These are phyloP conservation scores for Drosophila neotestacea DNA, from an alignment of 2,888 invertebrate genomes.

Conservation along the genomic window DNA sequence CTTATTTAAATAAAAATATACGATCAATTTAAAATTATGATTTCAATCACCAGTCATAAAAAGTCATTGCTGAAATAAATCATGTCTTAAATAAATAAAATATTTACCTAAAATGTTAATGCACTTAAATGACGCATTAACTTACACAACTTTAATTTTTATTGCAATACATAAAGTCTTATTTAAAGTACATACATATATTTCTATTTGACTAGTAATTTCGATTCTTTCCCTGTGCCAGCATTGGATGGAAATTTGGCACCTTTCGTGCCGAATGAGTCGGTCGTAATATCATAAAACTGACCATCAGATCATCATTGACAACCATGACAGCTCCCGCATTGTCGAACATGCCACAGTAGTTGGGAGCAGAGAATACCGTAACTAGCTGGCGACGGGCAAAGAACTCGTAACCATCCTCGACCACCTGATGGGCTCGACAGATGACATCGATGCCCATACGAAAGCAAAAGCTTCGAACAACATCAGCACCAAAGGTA, in stretches of 20 bases:
- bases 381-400: slow-evolving; percentile 98
- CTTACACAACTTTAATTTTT: not conserved
- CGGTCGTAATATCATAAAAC: slow-evolving; percentile 97
- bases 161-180: not conserved
- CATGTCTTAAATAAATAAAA: not conserved
- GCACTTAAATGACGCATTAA: too few species aligned
- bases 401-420: slow-evolving; percentile 99
- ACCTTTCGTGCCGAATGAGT: slow-evolving; percentile 12
- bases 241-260: slow-evolving; percentile 5
- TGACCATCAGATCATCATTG: slow-evolving; percentile 99
- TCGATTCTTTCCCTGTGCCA: slow-evolving; percentile 46
- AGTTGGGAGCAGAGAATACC: slow-evolving; percentile 95
- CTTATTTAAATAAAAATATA: too few species aligned
- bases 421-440: slow-evolving; percentile 99
- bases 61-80: too few species aligned
- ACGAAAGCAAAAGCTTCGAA: slow-evolving; percentile 99
- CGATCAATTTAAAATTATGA: too few species aligned
- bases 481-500: slow-evolving; percentile 99
- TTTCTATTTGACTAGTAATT: slow-evolving; percentile 36
- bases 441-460: slow-evolving; percentile 99
- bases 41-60: too few species aligned
- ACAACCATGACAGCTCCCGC: slow-evolving; percentile 99
- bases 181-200: too few species aligned
- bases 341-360: slow-evolving; percentile 95
- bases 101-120: too few species aligned